Evolutionary conservation across 35 echinoderm and acorn worm genomes (phyloP), one percentile per base, ranked within the genome.

Genomic region (Strongylocentrotus purpuratus): DNA sequence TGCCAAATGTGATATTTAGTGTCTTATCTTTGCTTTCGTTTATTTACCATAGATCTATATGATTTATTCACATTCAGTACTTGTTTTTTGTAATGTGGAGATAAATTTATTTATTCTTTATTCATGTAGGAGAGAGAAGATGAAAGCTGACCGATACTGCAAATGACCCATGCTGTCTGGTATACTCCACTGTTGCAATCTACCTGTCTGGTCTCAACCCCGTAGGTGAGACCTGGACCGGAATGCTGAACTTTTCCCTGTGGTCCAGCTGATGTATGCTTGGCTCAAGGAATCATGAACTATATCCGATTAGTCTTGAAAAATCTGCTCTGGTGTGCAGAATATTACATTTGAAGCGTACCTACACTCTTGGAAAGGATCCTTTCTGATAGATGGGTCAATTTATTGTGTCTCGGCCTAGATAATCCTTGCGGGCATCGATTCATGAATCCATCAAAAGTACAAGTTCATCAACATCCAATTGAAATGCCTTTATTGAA

Each of bases 121-220:
- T 61, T 47, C 85, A 94, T 86, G 31, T 95, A 99, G 98, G 96
- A 97, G 98, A 93, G 98, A 99, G 85, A 99, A 99, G 91, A 99
- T 99, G 98, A 99, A 99, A 94, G 98, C 98, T 94, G 98, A 99
- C 94, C 94, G 98, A 48, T 99, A 99, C 89, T 99, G 98, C 90
- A 99, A 99, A 96, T 99, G 88, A 94, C 91, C 31, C 20, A 78
- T 78, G 65, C 22, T 28, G 7, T 78, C 22, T 28, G 22, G 7
- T 78, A 22, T 7, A 7, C 25, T 28, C 5, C 65, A 78, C 0
- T 78, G 65, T 78, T 78, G 28, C 65, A n/a, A 7, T 78, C 2
- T 7, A n/a, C 7, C 4, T 4, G n/a, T 15, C 22, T n/a, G 65
- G 28, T 4, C 22, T n/a, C 1, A n/a, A 22, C 22, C 65, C 22